A percentile compares a stretch with the other conserved stretches of the same genome.
phyloP scores from a whole-genome alignment of 2,797 vertebrate genomes.

The Myotis vivesi region DNA sequence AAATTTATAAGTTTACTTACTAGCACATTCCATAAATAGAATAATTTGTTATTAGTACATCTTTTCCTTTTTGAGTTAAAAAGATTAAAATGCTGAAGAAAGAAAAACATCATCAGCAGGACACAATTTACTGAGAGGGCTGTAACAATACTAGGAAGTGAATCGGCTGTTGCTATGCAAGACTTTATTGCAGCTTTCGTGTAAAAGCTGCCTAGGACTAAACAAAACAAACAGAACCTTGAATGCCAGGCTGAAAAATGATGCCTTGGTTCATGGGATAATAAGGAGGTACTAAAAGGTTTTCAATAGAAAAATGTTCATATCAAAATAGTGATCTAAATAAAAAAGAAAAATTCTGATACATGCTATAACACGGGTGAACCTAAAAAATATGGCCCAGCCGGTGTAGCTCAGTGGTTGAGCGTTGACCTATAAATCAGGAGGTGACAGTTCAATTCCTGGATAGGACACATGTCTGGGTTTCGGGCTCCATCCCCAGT shows the following conservation, averaged over 20 bases:
- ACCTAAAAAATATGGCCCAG: background rate
- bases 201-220: background rate
- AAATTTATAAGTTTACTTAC: background rate
- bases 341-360: background rate
- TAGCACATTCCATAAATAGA: background rate
- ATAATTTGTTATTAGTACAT: background rate
- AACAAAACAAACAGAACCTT: background rate
- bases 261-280: background rate
- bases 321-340: background rate
- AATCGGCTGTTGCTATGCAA: background rate
- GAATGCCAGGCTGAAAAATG: background rate
- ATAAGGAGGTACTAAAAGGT: background rate
- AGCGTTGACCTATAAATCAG: too few species aligned
- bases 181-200: background rate
- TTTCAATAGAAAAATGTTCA: background rate
- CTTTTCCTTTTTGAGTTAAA: background rate
- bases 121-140: background rate
- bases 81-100: background rate
- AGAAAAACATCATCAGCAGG: background rate
- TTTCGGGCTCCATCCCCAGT: too few species aligned
- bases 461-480: too few species aligned
- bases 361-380: background rate
- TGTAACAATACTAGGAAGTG: background rate
- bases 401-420: too few species aligned
- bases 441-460: too few species aligned